A percentile compares a stretch with the other conserved stretches of the same genome.
Evolutionary conservation across 2,888 invertebrate genomes (phyloP).

Genomic region (Pomacea canaliculata): DNA sequence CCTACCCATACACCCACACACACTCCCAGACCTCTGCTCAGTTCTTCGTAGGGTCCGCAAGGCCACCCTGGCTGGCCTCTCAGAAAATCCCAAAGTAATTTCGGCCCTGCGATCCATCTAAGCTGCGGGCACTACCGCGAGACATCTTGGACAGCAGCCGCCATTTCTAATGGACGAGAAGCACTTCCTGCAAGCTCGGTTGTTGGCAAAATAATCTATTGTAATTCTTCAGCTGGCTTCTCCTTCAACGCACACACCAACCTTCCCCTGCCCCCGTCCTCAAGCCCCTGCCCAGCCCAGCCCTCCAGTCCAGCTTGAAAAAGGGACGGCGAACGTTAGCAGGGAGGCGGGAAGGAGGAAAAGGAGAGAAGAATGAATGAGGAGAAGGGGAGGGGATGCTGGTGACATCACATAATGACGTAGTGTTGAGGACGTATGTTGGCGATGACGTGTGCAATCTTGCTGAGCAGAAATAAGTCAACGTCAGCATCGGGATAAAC

Average conservation of each 20-base stretch:
- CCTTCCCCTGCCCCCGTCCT: not conserved
- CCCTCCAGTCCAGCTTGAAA: not conserved
- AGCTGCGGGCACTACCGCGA: not conserved
- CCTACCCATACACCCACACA: too few relatives aligned
- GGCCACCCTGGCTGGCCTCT: too few relatives aligned
- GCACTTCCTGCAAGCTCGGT: constrained; percentile 8
- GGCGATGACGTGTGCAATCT: too few relatives aligned
- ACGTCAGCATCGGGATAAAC: too few relatives aligned
- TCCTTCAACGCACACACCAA: not conserved
- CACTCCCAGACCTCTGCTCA: too few relatives aligned
- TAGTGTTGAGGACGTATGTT: too few relatives aligned
- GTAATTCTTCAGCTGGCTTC: constrained; percentile 18
- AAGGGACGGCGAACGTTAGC: not conserved
- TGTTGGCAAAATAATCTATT: constrained; percentile 24
- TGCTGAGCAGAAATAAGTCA: too few relatives aligned
- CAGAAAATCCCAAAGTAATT: too few relatives aligned
- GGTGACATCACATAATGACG: too few relatives aligned
- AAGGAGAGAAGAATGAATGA: not conserved
- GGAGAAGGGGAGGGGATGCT: too few relatives aligned
- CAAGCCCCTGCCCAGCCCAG: not conserved
- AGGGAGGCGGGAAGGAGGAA: not conserved
- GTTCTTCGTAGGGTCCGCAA: too few relatives aligned
- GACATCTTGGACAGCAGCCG: not conserved
- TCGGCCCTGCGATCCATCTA: too few relatives aligned
- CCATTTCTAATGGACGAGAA: not conserved